Conservation (phyloP, 2,797 vertebrate species). For the Clarias laeviceps region DNA sequence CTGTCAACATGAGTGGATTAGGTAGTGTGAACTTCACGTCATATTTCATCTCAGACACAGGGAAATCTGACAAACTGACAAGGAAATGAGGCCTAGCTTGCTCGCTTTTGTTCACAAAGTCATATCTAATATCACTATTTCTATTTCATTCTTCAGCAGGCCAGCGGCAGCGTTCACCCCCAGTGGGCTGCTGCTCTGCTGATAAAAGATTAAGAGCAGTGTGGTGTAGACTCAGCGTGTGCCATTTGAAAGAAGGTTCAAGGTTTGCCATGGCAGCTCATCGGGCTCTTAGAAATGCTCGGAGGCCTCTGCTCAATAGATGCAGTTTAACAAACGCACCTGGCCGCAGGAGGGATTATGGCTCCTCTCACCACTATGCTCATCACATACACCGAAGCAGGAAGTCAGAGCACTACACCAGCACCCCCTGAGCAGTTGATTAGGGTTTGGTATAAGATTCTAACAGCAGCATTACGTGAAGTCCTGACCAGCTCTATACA, state of each 20-base stretch:
- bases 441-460: neutral
- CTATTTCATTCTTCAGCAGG: constrained; percentile 38
- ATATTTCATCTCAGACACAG: constrained; percentile 44
- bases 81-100: constrained; percentile 46
- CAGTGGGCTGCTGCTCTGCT: constrained; percentile 18
- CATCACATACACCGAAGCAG: neutral
- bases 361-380: neutral
- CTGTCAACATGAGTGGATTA: constrained; percentile 35
- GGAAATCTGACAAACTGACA: constrained; percentile 42
- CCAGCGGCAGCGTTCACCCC: constrained; percentile 21
- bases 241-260: constrained; percentile 24
- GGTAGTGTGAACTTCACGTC: constrained; percentile 18
- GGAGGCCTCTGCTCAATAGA: constrained; percentile 36
- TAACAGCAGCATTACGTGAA: neutral
- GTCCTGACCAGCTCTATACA: neutral
- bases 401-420: neutral
- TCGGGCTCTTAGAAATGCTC: constrained; percentile 32
- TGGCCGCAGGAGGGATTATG: constrained; percentile 14
- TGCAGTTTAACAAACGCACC: constrained; percentile 37
- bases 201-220: constrained; percentile 42
- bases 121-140: constrained; percentile 50
- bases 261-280: constrained; percentile 23
- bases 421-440: neutral
- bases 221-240: constrained; percentile 21
- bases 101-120: constrained; percentile 49